A percentile compares a stretch with the other conserved stretches of the same genome.
Evolutionary conservation across 2,888 invertebrate species (phyloP).

Genomic region (Diloba caeruleocephala): DNA sequence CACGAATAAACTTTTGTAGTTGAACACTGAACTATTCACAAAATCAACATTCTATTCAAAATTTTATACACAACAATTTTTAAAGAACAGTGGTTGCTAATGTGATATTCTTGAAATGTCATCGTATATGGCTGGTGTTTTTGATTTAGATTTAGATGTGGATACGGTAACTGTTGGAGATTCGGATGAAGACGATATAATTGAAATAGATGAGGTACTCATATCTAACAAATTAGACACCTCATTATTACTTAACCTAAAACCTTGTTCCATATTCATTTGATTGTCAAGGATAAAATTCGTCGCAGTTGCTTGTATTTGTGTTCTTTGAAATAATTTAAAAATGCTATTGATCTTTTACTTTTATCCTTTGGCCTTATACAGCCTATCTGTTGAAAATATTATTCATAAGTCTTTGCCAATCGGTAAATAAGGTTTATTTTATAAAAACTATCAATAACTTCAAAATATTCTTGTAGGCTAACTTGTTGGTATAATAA

Average conservation of each 20-base stretch:
- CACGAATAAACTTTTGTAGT: constrained; percentile 11
- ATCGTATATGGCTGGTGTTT: constrained; percentile 95
- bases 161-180: constrained; percentile 91
- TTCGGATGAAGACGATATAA: constrained; percentile 96
- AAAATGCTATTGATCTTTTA: not conserved
- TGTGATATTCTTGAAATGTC: constrained; percentile 88
- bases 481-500: constrained; percentile 3
- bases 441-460: too few species aligned
- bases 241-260: constrained; percentile 70
- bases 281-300: constrained; percentile 68
- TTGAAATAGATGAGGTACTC: constrained; percentile 95
- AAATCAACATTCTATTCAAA: constrained; percentile 20
- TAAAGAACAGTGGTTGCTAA: constrained; percentile 76
- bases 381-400: too few species aligned
- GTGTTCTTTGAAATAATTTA: constrained; percentile 1
- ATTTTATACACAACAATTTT: constrained; percentile 31
- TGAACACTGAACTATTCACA: constrained; percentile 17
- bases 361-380: too few species aligned
- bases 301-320: constrained; percentile 48
- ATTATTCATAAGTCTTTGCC: too few species aligned
- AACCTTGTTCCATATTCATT: constrained; percentile 91
- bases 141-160: constrained; percentile 96
- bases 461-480: too few species aligned
- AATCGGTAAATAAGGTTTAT: too few species aligned
- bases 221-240: constrained; percentile 34